Evolutionary conservation across 1,140 invertebrate genomes (phyloP), one percentile per base, ranked within the genome.

Genomic region (Heliothis subflexa): DNA sequence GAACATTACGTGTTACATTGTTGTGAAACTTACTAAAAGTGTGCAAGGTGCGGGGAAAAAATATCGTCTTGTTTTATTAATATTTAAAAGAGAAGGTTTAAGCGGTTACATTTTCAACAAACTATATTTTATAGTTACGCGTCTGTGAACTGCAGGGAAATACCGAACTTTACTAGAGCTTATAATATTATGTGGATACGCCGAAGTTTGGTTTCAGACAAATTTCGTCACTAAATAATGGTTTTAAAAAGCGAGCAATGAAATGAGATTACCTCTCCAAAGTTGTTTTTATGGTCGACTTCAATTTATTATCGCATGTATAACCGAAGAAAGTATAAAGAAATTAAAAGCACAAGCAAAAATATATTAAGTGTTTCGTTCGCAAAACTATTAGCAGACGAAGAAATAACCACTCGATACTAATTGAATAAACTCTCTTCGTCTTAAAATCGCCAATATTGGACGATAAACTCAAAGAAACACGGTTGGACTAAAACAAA

Each of bases 401-500:
- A 16, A 3, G 14, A 16, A 54, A 25, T 25, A 25, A 54, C 7
- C 14, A 54, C 7, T n/a, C n/a, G 16, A 54, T n/a, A 16, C 13
- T 16, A 54, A 9, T 54, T 61, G 12, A 45, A 10, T 5, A 45
- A 18, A 64, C 33, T 25, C 40, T 18, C 40, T 28, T 47, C 11
- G n/a, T 47, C 33, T 54, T 52, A 11, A 71, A 71, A 13, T 14
- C 52, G 28, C 55, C 50, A 40, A 71, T 71, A 50, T 25, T 59
- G 21, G 3, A 45, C 33, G n/a, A 59, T 47, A 57, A 73, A 73
- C 52, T 66, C 16, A 45, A 21, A 57, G 33, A 47, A 59, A 57
- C 54, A 47, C 45, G n/a, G 54, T 73, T 40, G 50, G 55, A 61
- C 21, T 70, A 49, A 33, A 61, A 61, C 57, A 74, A 74, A 74